Conservation (phyloP, 2,113 vertebrate genomes). For the Bucco capensis region DNA sequence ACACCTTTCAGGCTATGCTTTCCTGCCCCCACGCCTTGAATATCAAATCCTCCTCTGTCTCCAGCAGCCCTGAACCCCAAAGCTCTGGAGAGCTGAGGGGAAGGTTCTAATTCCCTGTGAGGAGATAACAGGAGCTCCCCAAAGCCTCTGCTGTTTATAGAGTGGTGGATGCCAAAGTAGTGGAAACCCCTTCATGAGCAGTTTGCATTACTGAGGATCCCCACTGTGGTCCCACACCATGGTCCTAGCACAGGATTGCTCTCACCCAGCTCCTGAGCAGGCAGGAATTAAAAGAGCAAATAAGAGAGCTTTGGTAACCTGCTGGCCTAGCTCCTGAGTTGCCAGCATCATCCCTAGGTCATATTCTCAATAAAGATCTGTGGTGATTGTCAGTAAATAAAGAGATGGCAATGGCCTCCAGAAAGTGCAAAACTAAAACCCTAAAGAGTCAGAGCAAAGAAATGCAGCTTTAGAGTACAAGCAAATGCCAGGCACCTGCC, state of each 20-base stretch:
- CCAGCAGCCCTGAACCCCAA: not conserved
- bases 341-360: not conserved
- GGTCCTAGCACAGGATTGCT: not conserved
- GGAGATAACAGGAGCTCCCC: not conserved
- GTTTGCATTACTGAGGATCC: not conserved
- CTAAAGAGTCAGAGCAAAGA: not conserved
- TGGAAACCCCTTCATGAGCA: not conserved
- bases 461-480: not conserved
- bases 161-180: not conserved
- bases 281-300: not conserved
- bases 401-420: not conserved
- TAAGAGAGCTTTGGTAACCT: not conserved
- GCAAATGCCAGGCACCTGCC: not conserved
- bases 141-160: not conserved
- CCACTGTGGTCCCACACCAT: fast-evolving
- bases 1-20: slow-evolving; percentile 15
- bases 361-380: not conserved
- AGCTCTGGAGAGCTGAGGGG: not conserved
- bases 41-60: not conserved
- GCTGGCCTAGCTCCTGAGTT: not conserved
- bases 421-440: not conserved
- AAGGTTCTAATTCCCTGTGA: not conserved
- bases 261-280: fast-evolving
- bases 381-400: not conserved
- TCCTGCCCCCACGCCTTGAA: not conserved